Percentiles rank a stretch among this genome's conserved stretches.
Conservation (phyloP, 2,888 invertebrate genomes). For the Drosophila multiciliata region DNA sequence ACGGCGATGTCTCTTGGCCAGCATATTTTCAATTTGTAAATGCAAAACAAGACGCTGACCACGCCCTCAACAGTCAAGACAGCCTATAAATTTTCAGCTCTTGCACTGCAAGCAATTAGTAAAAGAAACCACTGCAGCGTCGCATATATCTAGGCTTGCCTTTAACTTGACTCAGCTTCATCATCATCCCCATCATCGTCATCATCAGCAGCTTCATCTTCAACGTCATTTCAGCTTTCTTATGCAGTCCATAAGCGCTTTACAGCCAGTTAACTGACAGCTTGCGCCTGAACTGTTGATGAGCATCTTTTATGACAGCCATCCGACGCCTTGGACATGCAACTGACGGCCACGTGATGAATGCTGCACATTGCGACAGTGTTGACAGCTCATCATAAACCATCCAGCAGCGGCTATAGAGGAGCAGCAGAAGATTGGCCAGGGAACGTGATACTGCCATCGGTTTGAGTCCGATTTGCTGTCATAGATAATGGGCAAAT, state of each 20-base stretch:
- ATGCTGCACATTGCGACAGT: conserved; percentile 59
- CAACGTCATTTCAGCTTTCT: conserved; percentile 8
- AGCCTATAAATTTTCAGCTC: conserved; percentile 64
- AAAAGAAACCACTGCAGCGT: conserved; percentile 49
- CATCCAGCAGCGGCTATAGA: conserved; percentile 42
- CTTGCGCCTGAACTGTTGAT: conserved; percentile 62
- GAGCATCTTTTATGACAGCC: conserved; percentile 75
- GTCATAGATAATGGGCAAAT: conserved; percentile 17
- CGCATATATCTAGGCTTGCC: conserved; percentile 40
- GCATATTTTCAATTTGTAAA: conserved; percentile 76
- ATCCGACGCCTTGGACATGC: conserved; percentile 69
- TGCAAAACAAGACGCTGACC: conserved; percentile 75
- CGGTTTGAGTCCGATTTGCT: conserved; percentile 38
- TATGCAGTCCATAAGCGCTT: conserved; percentile 38
- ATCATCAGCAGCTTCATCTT: background rate
- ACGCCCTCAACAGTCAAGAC: conserved; percentile 61
- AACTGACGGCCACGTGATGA: conserved; percentile 71
- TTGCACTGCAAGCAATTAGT: conserved; percentile 58
- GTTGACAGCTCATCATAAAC: conserved; percentile 68
- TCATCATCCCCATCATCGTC: conserved; percentile 1
- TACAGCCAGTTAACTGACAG: conserved; percentile 40
- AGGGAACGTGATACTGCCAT: conserved; percentile 32
- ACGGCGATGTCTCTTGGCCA: conserved; percentile 36
- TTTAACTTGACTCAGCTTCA: conserved; percentile 1
- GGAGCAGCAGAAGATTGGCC: background rate